Evolutionary conservation across 2,888 invertebrate genomes (phyloP).

Genomic region (Lithophane leautieri): DNA sequence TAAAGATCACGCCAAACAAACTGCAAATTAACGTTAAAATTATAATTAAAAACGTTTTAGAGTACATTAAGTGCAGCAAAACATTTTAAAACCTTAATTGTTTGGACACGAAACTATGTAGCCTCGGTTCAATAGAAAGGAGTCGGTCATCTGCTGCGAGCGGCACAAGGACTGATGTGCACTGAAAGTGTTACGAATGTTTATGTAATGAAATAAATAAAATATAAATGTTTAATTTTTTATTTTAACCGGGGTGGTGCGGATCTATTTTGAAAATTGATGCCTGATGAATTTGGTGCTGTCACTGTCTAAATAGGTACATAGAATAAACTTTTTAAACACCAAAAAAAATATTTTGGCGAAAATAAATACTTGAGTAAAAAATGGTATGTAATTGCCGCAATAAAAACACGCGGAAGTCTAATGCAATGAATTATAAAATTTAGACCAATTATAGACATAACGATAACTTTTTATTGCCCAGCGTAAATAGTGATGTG

Average conservation of each 20-base stretch:
- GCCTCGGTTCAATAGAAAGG: conserved; percentile 65
- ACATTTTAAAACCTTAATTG: conserved; percentile 52
- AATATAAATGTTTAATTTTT: conserved; percentile 10
- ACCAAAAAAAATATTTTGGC: no score
- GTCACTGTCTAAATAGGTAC: background rate
- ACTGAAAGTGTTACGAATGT: conserved; percentile 39
- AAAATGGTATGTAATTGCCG: no score
- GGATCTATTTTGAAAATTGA: background rate
- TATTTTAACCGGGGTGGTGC: conserved; percentile 4
- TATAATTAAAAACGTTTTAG: conserved; percentile 24
- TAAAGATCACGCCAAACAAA: conserved; percentile 5
- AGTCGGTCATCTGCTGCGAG: conserved; percentile 49
- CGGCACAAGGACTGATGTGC: conserved; percentile 51
- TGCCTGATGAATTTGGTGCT: no score
- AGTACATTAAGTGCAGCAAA: conserved; percentile 36
- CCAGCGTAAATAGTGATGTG: background rate
- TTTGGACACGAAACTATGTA: conserved; percentile 53
- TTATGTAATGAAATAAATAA: conserved; percentile 23
- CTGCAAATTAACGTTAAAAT: background rate
- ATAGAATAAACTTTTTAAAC: no score
- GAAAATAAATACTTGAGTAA: no score
- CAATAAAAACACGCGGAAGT: conserved; percentile 8
- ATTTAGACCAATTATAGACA: conserved; percentile 5
- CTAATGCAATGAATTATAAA: background rate
- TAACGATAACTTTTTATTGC: conserved; percentile 1